Conservation (phyloP, 2,888 invertebrate genomes). For the Philopedon plagiatum region DNA sequence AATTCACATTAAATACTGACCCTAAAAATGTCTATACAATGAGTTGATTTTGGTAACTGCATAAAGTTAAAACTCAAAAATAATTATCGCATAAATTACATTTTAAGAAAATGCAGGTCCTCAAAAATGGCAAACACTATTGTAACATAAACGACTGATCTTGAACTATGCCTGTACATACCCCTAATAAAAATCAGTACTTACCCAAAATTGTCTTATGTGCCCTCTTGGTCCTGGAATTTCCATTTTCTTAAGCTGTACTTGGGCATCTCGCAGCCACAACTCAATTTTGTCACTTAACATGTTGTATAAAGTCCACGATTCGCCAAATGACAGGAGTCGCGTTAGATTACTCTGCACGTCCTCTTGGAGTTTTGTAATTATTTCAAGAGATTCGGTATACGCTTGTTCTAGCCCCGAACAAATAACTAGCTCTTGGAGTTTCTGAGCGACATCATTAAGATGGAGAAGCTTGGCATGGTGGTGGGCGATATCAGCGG, state of each 20-base stretch:
- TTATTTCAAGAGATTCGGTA: constrained; percentile 79
- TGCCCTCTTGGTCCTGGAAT: constrained; percentile 78
- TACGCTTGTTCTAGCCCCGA: constrained; percentile 83
- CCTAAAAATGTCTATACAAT: no score
- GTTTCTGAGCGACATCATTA: constrained; percentile 79
- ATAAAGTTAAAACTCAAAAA: no score
- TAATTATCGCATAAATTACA: no score
- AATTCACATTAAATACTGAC: no score
- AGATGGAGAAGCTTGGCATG: constrained; percentile 84
- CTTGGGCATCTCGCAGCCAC: constrained; percentile 83
- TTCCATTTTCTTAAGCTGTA: constrained; percentile 77
- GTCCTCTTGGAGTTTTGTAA: constrained; percentile 82
- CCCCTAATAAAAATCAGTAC: constrained; percentile 50
- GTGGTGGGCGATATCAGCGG: constrained; percentile 84
- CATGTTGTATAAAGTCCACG: constrained; percentile 82
- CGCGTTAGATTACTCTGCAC: constrained; percentile 81
- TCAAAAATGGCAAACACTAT: no score
- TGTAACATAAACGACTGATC: no score
- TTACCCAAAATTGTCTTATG: constrained; percentile 86
- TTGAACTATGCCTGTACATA: no score
- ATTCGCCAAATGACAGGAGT: constrained; percentile 82
- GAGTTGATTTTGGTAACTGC: no score
- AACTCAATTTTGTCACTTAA: constrained; percentile 81
- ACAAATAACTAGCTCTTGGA: constrained; percentile 83
- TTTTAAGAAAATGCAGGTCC: no score